These are phyloP conservation scores for Lineus longissimus DNA, from an alignment of 1,140 invertebrate species.

Conservation along the genomic window DNA sequence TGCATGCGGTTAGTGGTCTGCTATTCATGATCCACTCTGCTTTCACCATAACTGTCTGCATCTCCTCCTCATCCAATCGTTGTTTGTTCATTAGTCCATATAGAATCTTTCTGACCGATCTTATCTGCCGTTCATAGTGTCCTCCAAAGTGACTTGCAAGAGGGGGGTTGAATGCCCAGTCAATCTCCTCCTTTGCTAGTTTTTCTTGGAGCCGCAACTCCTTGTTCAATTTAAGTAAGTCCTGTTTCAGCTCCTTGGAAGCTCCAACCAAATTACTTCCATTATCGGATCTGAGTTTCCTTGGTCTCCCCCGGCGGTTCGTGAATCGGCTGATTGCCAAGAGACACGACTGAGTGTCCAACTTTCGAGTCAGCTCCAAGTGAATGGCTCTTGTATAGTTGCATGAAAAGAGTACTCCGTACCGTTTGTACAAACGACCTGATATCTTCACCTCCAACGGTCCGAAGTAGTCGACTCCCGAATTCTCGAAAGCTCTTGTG, in stretches of 20 bases:
- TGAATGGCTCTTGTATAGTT: slow-evolving; percentile 1
- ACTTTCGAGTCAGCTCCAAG: background rate
- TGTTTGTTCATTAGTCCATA: slow-evolving; percentile 5
- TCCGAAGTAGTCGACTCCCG: slow-evolving; percentile 4
- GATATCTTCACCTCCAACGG: background rate
- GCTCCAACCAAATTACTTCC: background rate
- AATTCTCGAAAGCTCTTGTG: background rate
- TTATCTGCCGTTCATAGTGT: slow-evolving; percentile 1
- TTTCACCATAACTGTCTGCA: background rate
- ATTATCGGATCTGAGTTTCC: background rate
- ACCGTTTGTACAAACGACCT: background rate
- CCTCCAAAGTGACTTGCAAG: background rate
- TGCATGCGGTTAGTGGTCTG: background rate
- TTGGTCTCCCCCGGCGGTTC: background rate
- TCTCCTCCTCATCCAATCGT: background rate
- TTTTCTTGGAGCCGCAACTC: background rate
- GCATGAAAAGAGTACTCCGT: slow-evolving; percentile 4
- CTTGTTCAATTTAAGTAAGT: background rate
- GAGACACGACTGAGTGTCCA: slow-evolving; percentile 5
- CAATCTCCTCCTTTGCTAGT: slow-evolving; percentile 1
- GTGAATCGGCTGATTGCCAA: background rate
- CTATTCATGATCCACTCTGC: background rate
- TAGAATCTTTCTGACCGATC: background rate
- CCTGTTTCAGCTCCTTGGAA: background rate
- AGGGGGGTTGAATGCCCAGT: background rate